Percentiles rank a stretch among this genome's conserved stretches.
Evolutionary conservation across 1,140 invertebrate species (phyloP).

Genomic region (Trinorchestia longiramus): DNA sequence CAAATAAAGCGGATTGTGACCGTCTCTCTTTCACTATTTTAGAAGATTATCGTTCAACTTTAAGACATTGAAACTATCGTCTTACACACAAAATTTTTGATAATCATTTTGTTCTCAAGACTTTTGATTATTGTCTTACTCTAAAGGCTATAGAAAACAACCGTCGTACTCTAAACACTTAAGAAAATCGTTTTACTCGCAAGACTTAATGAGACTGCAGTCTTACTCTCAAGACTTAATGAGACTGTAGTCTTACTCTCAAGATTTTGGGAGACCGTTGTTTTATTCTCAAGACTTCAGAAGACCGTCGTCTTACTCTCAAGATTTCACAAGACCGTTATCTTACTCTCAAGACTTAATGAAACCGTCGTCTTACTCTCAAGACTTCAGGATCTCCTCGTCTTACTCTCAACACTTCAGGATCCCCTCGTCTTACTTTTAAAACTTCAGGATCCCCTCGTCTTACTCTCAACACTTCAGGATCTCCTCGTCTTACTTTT

Average conservation of each 20-base stretch:
- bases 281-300: neutral
- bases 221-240: neutral
- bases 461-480: neutral
- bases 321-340: neutral
- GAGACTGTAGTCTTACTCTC: neutral
- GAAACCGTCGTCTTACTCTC: neutral
- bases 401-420: neutral
- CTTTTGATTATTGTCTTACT: no score
- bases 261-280: neutral
- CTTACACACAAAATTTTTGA: neutral
- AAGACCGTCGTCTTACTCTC: conserved; percentile 58
- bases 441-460: neutral
- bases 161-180: no score
- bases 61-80: neutral
- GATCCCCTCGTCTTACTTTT: conserved; percentile 58
- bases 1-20: no score
- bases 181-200: no score
- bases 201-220: neutral
- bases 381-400: neutral
- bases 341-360: neutral
- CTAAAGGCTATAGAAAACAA: no score
- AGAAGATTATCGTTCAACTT: neutral
- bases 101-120: no score
- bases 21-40: no score
- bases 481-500: neutral